Percentiles rank a stretch among this genome's conserved stretches.
Evolutionary conservation across 2,888 invertebrate species (phyloP).

Genomic region (Hyposoter dolosus): DNA sequence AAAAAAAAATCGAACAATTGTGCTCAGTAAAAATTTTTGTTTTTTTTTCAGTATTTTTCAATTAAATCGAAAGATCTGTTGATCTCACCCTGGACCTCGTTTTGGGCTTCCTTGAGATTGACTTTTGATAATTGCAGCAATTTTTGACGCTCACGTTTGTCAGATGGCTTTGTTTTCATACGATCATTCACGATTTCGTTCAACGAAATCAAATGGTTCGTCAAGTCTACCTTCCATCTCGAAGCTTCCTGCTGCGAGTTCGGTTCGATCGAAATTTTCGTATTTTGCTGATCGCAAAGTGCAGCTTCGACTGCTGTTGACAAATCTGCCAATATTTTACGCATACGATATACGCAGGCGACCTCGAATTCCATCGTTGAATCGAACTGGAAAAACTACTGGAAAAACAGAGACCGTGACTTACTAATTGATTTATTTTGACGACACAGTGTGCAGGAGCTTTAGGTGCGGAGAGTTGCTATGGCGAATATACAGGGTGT

Average conservation of each 20-base stretch:
- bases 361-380: slow-evolving; percentile 47
- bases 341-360: slow-evolving; percentile 41
- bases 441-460: not conserved
- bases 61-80: not conserved
- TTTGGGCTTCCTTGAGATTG: slow-evolving; percentile 54
- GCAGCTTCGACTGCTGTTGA: slow-evolving; percentile 7
- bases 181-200: slow-evolving; percentile 61
- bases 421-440: not conserved
- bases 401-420: not conserved
- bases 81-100: slow-evolving; percentile 61
- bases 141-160: slow-evolving; percentile 60
- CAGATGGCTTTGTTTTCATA: slow-evolving; percentile 62
- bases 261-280: not conserved
- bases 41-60: not conserved
- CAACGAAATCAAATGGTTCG: slow-evolving; percentile 38
- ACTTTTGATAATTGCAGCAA: slow-evolving; percentile 56
- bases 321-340: slow-evolving; percentile 46
- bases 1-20: not conserved
- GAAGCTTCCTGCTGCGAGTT: not conserved
- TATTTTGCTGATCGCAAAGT: not conserved
- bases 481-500: not conserved
- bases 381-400: not conserved
- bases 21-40: not conserved
- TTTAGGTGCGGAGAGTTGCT: not conserved
- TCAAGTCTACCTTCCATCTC: slow-evolving; percentile 17